A percentile compares a stretch with the other conserved stretches of the same genome.
Conservation (phyloP, 2,797 vertebrate species). For the Arrhamphus sclerolepis region DNA sequence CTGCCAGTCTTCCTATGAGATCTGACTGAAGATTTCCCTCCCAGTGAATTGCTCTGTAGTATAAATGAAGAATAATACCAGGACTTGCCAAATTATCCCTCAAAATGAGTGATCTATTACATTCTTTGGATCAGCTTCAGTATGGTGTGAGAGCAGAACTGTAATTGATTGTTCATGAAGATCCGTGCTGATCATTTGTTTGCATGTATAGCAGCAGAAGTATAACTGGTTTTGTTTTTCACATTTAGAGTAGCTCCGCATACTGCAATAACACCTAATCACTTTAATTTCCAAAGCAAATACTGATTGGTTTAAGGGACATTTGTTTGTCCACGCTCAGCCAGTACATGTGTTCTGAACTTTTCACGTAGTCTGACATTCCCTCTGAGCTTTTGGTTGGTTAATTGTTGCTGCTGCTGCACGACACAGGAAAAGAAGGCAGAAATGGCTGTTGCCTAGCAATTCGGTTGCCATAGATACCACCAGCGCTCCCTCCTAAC, state of each 20-base stretch:
- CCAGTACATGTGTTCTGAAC: slow-evolving; percentile 53
- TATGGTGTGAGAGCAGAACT: too few relatives aligned
- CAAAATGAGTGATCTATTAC: too few relatives aligned
- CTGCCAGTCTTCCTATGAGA: too few relatives aligned
- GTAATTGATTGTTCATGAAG: too few relatives aligned
- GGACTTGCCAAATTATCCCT: too few relatives aligned
- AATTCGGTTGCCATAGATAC: slow-evolving; percentile 89
- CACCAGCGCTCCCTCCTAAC: slow-evolving; percentile 82
- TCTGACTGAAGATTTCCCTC: too few relatives aligned
- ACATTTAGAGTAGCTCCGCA: neutral
- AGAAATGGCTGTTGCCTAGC: slow-evolving; percentile 85
- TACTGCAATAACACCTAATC: too few relatives aligned
- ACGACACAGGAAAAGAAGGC: slow-evolving; percentile 71
- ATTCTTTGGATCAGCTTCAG: too few relatives aligned
- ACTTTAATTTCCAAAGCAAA: neutral
- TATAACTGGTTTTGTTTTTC: neutral
- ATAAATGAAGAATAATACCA: neutral
- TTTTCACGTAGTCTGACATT: slow-evolving; percentile 60
- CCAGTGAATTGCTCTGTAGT: too few relatives aligned
- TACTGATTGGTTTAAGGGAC: neutral
- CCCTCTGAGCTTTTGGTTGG: slow-evolving; percentile 60
- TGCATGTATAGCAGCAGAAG: too few relatives aligned
- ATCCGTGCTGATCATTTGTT: too few relatives aligned
- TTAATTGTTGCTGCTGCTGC: slow-evolving; percentile 68
- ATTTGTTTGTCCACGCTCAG: neutral